Conservation (phyloP, 1,140 invertebrate genomes). For the Chrysopa pallens region DNA sequence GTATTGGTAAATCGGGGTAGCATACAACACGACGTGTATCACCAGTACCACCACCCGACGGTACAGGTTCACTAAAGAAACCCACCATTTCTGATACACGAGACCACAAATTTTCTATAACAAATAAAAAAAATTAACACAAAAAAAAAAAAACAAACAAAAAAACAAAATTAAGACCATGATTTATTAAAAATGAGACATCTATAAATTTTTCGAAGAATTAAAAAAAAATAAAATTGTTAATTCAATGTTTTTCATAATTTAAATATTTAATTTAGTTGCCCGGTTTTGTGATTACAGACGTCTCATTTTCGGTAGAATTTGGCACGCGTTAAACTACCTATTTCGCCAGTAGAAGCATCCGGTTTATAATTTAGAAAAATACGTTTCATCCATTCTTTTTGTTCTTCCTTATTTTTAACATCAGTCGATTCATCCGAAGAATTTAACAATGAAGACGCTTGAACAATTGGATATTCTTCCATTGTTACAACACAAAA, state of each 20-base stretch:
- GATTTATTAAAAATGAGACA: too few relatives aligned
- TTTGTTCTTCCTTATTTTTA: neutral
- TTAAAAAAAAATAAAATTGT: too few relatives aligned
- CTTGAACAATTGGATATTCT: too few relatives aligned
- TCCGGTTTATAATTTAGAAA: neutral
- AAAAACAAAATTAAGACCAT: too few relatives aligned
- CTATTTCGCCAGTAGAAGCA: neutral
- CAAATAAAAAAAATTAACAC: slow-evolving; percentile 4
- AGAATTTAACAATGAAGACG: too few relatives aligned
- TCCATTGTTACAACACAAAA: too few relatives aligned
- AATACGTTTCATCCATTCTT: neutral
- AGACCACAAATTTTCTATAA: slow-evolving; percentile 20
- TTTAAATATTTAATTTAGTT: too few relatives aligned
- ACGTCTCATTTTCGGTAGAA: too few relatives aligned
- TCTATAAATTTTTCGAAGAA: too few relatives aligned
- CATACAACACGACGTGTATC: slow-evolving; percentile 21
- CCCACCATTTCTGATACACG: slow-evolving; percentile 24
- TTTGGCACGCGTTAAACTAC: neutral
- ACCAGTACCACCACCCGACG: slow-evolving; percentile 10
- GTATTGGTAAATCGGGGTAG: slow-evolving; percentile 19
- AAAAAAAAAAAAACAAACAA: too few relatives aligned
- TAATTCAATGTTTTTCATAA: too few relatives aligned
- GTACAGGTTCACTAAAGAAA: slow-evolving; percentile 19
- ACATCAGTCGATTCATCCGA: neutral
- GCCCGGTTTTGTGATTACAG: too few relatives aligned